These are phyloP conservation scores for Orthochromis malagaraziensis DNA, from an alignment of 2,113 vertebrate genomes.

Conservation along the genomic window DNA sequence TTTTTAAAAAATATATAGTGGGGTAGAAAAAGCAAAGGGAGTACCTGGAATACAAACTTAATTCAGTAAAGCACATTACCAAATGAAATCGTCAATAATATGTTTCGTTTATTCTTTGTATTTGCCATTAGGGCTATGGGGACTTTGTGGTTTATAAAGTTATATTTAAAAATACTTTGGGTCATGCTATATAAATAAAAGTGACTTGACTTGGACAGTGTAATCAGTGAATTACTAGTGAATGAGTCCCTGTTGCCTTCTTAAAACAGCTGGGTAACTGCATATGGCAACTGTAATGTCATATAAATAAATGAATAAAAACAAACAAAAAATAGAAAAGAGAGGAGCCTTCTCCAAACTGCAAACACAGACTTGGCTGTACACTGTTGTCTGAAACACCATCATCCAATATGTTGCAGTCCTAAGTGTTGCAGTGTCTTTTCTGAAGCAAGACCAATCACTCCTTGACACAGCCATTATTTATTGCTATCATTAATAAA, in stretches of 20 bases:
- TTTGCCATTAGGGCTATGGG: neutral
- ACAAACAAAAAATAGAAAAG: neutral
- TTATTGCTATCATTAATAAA: neutral
- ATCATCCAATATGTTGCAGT: neutral
- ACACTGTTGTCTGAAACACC: neutral
- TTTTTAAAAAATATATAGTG: neutral
- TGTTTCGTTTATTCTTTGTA: neutral
- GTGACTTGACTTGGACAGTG: neutral
- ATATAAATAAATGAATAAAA: neutral
- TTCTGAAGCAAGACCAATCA: neutral
- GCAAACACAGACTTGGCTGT: neutral
- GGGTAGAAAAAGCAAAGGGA: neutral
- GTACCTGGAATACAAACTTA: neutral
- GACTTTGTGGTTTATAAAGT: neutral
- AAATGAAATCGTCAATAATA: rapidly evolving
- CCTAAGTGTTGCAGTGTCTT: neutral
- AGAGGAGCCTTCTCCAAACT: neutral
- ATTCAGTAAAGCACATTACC: neutral
- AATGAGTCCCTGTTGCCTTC: neutral
- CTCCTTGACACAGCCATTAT: neutral
- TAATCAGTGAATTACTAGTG: neutral
- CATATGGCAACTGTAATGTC: neutral
- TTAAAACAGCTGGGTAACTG: neutral
- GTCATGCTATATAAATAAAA: neutral
- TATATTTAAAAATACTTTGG: neutral